Evolutionary conservation across 2,113 vertebrate species (phyloP).

Genomic region (Alligator sinensis): DNA sequence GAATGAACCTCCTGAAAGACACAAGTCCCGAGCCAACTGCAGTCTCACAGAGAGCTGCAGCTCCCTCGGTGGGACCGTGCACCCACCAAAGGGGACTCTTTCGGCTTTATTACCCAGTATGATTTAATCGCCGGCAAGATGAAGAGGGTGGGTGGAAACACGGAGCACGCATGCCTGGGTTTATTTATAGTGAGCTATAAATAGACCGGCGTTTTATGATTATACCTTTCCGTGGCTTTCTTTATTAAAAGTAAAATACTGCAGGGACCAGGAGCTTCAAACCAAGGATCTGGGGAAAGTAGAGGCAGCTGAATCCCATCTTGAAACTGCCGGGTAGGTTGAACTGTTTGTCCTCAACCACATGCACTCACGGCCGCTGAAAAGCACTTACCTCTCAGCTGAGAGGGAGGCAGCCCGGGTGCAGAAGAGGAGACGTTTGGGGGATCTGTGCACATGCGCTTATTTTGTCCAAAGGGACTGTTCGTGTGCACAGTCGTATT

Average conservation of each 20-base stretch:
- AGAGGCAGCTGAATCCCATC: background rate
- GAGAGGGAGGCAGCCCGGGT: background rate
- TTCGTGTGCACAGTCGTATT: rapidly evolving
- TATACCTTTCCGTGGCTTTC: conserved; percentile 22
- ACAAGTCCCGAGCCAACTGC: no score
- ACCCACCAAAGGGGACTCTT: no score
- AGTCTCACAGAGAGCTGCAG: no score
- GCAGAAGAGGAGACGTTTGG: conserved; percentile 19
- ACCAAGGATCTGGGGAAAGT: background rate
- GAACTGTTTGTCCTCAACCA: background rate
- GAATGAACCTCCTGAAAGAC: no score
- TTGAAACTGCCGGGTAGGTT: background rate
- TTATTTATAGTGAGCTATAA: conserved; percentile 4
- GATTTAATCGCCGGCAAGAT: no score
- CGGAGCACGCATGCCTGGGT: background rate
- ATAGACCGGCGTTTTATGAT: background rate
- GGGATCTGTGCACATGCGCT: background rate
- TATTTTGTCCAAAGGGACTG: no score
- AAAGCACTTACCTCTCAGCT: background rate
- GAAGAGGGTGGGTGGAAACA: no score
- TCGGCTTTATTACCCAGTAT: no score
- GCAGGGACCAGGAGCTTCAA: background rate
- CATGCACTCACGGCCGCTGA: background rate
- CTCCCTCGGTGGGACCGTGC: no score
- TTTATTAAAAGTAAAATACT: conserved; percentile 13